Evolutionary conservation across 1,140 invertebrate species (phyloP).

Genomic region (Babylonia areolata): DNA sequence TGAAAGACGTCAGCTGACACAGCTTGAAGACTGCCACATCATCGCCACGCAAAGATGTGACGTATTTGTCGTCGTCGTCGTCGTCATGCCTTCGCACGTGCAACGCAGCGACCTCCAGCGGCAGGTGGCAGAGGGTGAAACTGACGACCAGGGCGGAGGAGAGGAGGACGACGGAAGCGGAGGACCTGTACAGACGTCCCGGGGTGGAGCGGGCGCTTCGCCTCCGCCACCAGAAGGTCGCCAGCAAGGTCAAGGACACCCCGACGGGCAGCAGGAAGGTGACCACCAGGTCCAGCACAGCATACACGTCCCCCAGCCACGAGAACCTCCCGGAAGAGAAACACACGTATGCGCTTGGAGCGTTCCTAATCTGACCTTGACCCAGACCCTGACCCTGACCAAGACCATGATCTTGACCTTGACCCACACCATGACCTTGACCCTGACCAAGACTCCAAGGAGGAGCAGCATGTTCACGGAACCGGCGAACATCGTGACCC

Average conservation of each 20-base stretch:
- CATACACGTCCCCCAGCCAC: constrained; percentile 50
- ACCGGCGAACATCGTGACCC: too few relatives aligned
- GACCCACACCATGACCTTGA: background rate
- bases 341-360: constrained; percentile 40
- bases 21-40: constrained; percentile 28
- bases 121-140: constrained; percentile 51
- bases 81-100: constrained; percentile 44
- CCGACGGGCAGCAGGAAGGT: constrained; percentile 51
- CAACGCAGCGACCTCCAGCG: constrained; percentile 51
- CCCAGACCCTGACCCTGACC: background rate
- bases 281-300: constrained; percentile 51
- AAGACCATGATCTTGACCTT: background rate
- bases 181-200: constrained; percentile 47
- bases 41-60: constrained; percentile 3
- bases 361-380: background rate
- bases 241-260: constrained; percentile 32
- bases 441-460: too few relatives aligned
- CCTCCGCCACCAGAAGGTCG: constrained; percentile 37
- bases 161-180: constrained; percentile 56
- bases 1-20: constrained; percentile 47
- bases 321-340: constrained; percentile 50
- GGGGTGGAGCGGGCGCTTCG: constrained; percentile 33
- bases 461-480: too few relatives aligned
- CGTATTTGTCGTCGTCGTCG: background rate
- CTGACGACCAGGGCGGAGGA: constrained; percentile 51